These are phyloP conservation scores for Ophion ventricosus DNA, from an alignment of 2,888 invertebrate genomes.

Conservation along the genomic window DNA sequence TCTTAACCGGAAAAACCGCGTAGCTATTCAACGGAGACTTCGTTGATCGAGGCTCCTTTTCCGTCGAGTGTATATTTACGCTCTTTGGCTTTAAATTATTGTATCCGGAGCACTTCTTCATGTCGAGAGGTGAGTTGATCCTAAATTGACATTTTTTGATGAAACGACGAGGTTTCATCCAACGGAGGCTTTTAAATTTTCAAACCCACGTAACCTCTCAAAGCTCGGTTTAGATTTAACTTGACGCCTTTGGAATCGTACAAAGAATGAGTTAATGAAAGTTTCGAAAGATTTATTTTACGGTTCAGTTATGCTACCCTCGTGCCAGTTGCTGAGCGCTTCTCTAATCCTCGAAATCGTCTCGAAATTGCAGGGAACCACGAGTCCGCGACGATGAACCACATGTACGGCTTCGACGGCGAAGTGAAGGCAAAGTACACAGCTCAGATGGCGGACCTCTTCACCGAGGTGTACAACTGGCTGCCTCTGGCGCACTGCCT, in stretches of 20 bases:
- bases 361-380: conserved; percentile 92
- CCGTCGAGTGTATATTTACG: conserved; percentile 99
- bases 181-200: no score
- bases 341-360: no score
- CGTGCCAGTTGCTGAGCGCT: no score
- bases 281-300: no score
- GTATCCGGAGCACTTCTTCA: conserved; percentile 97
- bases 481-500: conserved; percentile 98
- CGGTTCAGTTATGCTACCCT: no score
- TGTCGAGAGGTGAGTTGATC: conserved; percentile 94
- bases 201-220: no score
- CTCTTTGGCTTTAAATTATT: conserved; percentile 98
- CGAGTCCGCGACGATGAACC: conserved; percentile 99
- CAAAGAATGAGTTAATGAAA: no score
- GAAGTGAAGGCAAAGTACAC: conserved; percentile 99
- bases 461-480: conserved; percentile 99
- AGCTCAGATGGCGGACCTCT: conserved; percentile 97
- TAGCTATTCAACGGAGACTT: conserved; percentile 99
- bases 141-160: no score
- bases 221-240: no score
- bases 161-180: no score
- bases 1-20: conserved; percentile 29
- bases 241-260: no score
- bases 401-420: conserved; percentile 99
- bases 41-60: conserved; percentile 99